Evolutionary conservation across 2,797 vertebrate species (phyloP).

Genomic region (Holocentrus rufus): DNA sequence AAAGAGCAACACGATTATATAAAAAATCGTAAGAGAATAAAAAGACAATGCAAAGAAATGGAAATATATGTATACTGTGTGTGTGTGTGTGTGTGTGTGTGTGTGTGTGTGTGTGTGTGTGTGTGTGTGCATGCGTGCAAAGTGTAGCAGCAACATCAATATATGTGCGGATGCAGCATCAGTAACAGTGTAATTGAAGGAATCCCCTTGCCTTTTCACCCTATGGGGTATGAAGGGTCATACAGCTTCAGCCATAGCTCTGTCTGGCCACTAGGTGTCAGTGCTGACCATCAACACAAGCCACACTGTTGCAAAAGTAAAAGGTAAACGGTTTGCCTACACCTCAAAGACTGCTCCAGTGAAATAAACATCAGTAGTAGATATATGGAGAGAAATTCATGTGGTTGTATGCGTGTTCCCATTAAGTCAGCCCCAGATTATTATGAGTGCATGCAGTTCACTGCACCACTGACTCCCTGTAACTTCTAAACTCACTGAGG

Average conservation of each 20-base stretch:
- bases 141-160: too few relatives aligned
- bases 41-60: too few relatives aligned
- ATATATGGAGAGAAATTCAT: not conserved
- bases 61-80: too few relatives aligned
- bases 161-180: too few relatives aligned
- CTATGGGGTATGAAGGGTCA: too few relatives aligned
- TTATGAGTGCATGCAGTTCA: conserved; percentile 5
- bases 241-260: not conserved
- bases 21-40: too few relatives aligned
- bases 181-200: too few relatives aligned
- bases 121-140: too few relatives aligned
- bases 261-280: conserved; percentile 62
- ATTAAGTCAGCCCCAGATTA: conserved; percentile 31
- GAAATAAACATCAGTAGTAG: conserved; percentile 10
- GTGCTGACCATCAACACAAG: conserved; percentile 43
- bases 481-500: not conserved
- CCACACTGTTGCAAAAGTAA: not conserved
- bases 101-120: too few relatives aligned
- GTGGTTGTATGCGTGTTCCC: conserved; percentile 36
- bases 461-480: conserved; percentile 8
- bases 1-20: too few relatives aligned
- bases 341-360: not conserved
- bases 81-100: too few relatives aligned
- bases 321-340: conserved; percentile 11
- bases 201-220: too few relatives aligned